phyloP scores from a whole-genome alignment of 1,140 invertebrate species.

The Ganaspis sp. region DNA sequence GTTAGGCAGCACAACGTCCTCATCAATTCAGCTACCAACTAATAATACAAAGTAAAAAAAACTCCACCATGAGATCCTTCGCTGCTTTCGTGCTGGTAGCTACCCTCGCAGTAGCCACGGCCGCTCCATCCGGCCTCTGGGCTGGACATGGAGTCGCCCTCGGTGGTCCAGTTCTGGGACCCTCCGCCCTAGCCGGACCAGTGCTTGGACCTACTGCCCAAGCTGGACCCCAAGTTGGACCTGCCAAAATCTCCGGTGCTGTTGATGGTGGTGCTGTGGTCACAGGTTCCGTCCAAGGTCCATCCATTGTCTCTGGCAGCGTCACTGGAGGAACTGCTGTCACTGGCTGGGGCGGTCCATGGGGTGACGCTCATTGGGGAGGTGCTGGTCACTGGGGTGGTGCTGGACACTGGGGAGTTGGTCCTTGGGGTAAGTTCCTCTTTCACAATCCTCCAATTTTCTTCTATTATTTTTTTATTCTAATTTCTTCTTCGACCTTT shows the following conservation, averaged over 20 bases:
- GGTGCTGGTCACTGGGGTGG: conserved; percentile 33
- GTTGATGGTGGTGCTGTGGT: conserved; percentile 72
- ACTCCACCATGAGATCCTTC: conserved; percentile 59
- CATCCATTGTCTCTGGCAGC: conserved; percentile 70
- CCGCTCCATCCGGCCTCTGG: conserved; percentile 64
- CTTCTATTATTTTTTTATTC: too few species aligned
- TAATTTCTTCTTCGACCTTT: too few species aligned
- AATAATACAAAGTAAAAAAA: conserved; percentile 32
- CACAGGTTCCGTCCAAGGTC: conserved; percentile 71
- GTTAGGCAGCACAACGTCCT: conserved; percentile 62
- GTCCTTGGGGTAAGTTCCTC: background rate
- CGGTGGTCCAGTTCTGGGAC: conserved; percentile 63
- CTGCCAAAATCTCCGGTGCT: conserved; percentile 69
- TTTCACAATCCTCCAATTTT: background rate
- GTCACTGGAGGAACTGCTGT: conserved; percentile 63
- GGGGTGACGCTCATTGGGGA: background rate
- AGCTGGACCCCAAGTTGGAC: conserved; percentile 67
- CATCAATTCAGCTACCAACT: conserved; percentile 41
- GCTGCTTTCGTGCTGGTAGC: conserved; percentile 62
- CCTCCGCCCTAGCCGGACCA: conserved; percentile 64
- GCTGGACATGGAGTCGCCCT: conserved; percentile 59
- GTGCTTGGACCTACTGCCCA: conserved; percentile 60
- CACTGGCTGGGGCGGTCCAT: conserved; percentile 35
- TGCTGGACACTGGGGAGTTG: background rate
- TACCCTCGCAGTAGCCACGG: conserved; percentile 58